A percentile compares a stretch with the other conserved stretches of the same genome.
phyloP scores from a whole-genome alignment of 2,113 vertebrate species.

The Acanthochromis polyacanthus region DNA sequence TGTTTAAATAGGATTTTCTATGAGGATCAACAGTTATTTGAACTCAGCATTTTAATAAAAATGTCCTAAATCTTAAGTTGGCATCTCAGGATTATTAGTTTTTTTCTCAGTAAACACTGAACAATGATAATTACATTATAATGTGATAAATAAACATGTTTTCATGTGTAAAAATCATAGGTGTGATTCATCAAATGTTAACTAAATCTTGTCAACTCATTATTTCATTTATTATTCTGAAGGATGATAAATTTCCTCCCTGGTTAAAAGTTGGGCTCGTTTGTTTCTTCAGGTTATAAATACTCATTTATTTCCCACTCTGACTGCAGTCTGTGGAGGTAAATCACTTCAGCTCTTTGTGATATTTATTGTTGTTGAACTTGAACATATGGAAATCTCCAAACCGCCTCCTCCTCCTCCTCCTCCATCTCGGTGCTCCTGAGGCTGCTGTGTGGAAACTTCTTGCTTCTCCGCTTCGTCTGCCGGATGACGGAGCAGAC shows the following conservation, averaged over 20 bases:
- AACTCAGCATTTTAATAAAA: neutral
- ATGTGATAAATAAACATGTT: neutral
- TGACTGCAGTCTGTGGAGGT: neutral
- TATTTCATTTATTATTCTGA: neutral
- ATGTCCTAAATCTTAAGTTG: neutral
- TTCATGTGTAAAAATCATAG: no score
- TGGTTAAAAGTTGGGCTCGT: neutral
- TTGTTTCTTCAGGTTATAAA: constrained; percentile 12
- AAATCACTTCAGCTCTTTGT: constrained; percentile 30
- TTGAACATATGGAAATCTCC: constrained; percentile 54
- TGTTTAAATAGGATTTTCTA: no score
- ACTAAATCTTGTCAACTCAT: neutral
- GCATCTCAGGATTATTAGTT: neutral
- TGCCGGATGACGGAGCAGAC: constrained; percentile 28
- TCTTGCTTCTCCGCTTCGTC: constrained; percentile 40
- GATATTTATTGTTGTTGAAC: constrained; percentile 48
- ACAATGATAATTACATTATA: neutral
- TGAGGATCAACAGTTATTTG: no score
- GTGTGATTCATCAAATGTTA: neutral
- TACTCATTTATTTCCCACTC: constrained; percentile 11
- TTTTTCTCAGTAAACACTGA: neutral
- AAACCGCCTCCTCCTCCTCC: neutral
- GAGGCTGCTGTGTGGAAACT: constrained; percentile 48
- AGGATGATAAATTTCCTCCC: neutral
- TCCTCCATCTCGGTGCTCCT: neutral